Evolutionary conservation across 1,140 invertebrate species (phyloP).

Genomic region (Polyergus mexicanus): DNA sequence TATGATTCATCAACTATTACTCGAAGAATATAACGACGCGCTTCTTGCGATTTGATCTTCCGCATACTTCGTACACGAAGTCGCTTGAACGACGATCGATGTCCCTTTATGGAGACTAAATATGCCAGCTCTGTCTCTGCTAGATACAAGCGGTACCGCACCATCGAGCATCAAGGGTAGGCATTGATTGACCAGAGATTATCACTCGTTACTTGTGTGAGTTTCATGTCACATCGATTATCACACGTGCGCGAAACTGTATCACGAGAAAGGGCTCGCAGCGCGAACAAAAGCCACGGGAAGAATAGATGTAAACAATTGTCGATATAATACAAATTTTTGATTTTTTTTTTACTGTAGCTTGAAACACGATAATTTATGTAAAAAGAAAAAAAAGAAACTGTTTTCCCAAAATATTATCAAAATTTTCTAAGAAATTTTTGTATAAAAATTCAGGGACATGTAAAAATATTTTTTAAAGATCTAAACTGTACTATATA

Average conservation of each 20-base stretch:
- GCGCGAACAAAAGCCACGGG: background rate
- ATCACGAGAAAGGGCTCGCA: background rate
- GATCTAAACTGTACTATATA: background rate
- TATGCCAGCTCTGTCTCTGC: constrained; percentile 62
- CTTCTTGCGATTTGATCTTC: constrained; percentile 71
- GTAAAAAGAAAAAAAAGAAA: background rate
- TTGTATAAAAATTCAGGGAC: background rate
- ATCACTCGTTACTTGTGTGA: constrained; percentile 38
- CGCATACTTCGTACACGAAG: constrained; percentile 73
- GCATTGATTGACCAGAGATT: constrained; percentile 65
- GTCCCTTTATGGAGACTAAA: constrained; percentile 71
- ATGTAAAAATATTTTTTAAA: background rate
- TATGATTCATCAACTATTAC: constrained; percentile 48
- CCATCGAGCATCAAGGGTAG: constrained; percentile 41
- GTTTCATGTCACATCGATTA: constrained; percentile 42
- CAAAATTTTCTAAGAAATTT: background rate
- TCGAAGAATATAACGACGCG: constrained; percentile 6
- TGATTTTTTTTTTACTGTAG: background rate
- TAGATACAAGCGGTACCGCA: constrained; percentile 18
- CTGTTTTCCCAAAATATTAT: background rate
- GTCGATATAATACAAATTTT: background rate
- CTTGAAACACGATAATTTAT: background rate
- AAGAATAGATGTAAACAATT: background rate
- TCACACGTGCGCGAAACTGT: background rate
- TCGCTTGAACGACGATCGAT: constrained; percentile 68